Base-by-base conservation (phyloP, 2,113 vertebrate genomes). In the Cryptomyrus ogoouensis region DNA sequence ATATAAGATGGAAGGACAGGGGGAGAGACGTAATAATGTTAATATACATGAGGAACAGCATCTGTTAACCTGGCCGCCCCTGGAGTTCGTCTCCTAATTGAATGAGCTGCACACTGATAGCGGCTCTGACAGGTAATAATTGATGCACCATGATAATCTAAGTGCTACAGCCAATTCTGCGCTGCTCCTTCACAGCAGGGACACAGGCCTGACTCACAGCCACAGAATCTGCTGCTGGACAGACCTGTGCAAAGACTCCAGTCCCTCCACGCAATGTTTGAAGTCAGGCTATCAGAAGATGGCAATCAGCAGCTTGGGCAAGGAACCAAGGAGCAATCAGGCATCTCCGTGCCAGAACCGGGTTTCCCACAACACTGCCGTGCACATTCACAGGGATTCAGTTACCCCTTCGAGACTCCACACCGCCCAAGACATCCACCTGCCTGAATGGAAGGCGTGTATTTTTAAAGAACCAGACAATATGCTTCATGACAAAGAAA, bases 201-300 rank as follows among this genome's bases (percentile, higher is more conserved):
- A 58, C 24, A 15, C 9, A 83, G 10, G 9, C 83, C 42, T 21
- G 44, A 21, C 39, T 44, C 6, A 21, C 21, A 46, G 42, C 7
- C 83, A 46, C 83, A 47, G 44, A 84, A 3, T 12, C 15, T 84
- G n/a, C 49, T 87, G 47, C 31, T 52, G 31, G 4, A 15, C n/a
- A 50, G 10, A 49, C 83, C 24, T 50, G 19, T 85, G 85, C 47
- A 44, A 80, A 50, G 52, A 80, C 62, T 84, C 85, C 46, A 17
- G n/a, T 56, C 44, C 87, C 35, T 90, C 83, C 83, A n/a, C 3
- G 27, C 42, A 17, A n/a, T 46, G 27, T 70, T 80, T 90, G 89
- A 90, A 88, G 85, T 77, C 27, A 80, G n/a, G 8, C 83, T 21
- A 27, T 12, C 56, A 31, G 52, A 27, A 24, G 15, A 90, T 50